Evolutionary conservation across 2,797 vertebrate species (phyloP), one percentile per base, ranked within the genome.

Genomic region (Pipistrellus nathusii): DNA sequence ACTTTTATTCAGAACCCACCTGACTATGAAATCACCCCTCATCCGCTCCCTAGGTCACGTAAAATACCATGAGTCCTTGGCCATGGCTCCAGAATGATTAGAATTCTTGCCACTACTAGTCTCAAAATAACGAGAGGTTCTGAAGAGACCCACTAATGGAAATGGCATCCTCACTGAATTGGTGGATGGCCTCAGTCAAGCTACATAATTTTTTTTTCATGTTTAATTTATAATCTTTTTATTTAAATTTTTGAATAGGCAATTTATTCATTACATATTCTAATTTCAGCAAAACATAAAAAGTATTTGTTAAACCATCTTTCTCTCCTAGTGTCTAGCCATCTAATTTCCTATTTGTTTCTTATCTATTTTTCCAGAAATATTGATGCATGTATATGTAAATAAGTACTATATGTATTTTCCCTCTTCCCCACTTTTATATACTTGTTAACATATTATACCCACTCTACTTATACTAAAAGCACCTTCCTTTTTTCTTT

Each of bases 331-430:
- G 75, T 69, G 62, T 71, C 35, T 18, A 53, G 75, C 8, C 27
- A 81, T 57, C 30, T 6, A 88, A 13, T 68, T 83, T n/a, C 35
- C 53, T 57, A 3, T 55, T 44, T 46, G 44, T 92, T 90, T 80
- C 64, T 95, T 81, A 64, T 23, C 86, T 84, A 69, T 57, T 91
- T 57, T 88, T 94, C n/a, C 35, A 81, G 48, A 90, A 7, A 53
- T 80, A 30, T 62, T 53, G 72, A 21, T 71, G 25, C 10, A 44
- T 48, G 25, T 10, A n/a, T 32, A 35, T 53, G 13, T n/a, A 80
- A 53, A 75, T 66, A 62, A 69, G 8, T 25, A 48, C 30, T 66
- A 20, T 10, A 9, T 38, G 14, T 59, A 15, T 72, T 85, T 78
- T 78, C n/a, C 23, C 27, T 80, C 5, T 14, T 27, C 5, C 23